A percentile compares a stretch with the other conserved stretches of the same genome.
These are phyloP conservation scores for Herminia tarsipennalis DNA, from an alignment of 2,888 invertebrate species.

Conservation along the genomic window DNA sequence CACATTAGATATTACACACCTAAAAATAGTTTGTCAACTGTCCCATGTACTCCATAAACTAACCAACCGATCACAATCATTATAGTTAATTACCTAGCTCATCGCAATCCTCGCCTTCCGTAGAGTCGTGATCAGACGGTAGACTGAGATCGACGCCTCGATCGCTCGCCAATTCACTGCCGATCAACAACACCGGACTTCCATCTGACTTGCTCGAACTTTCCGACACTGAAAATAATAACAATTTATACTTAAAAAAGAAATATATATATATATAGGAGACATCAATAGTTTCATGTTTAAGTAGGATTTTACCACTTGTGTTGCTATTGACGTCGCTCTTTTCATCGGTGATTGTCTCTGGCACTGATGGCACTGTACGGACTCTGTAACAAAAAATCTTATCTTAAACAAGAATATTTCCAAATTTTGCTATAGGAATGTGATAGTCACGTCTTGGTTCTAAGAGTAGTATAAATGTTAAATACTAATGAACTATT, in stretches of 20 bases:
- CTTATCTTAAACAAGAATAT: too few species aligned
- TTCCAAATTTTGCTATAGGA: too few species aligned
- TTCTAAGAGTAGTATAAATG: too few species aligned
- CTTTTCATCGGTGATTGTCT: conserved; percentile 74
- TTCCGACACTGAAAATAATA: conserved; percentile 53
- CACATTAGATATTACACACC: too few species aligned
- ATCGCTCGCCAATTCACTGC: conserved; percentile 86
- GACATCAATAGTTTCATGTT: too few species aligned
- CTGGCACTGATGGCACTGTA: conserved; percentile 65
- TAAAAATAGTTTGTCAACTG: too few species aligned
- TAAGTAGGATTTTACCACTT: conserved; percentile 73
- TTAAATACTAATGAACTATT: too few species aligned
- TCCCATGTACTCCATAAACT: too few species aligned
- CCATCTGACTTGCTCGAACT: conserved; percentile 68
- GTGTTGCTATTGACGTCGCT: conserved; percentile 76
- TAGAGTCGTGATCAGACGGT: conserved; percentile 92
- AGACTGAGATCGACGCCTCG: conserved; percentile 72
- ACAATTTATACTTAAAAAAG: not conserved
- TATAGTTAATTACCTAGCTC: conserved; percentile 71
- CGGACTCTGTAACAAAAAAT: conserved; percentile 61
- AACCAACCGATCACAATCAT: too few species aligned
- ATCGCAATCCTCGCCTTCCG: conserved; percentile 91
- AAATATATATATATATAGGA: too few species aligned
- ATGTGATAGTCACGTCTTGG: too few species aligned
- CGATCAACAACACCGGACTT: conserved; percentile 88